Base-by-base conservation (phyloP, 2,113 vertebrate species). In the Lophochroa leadbeateri region DNA sequence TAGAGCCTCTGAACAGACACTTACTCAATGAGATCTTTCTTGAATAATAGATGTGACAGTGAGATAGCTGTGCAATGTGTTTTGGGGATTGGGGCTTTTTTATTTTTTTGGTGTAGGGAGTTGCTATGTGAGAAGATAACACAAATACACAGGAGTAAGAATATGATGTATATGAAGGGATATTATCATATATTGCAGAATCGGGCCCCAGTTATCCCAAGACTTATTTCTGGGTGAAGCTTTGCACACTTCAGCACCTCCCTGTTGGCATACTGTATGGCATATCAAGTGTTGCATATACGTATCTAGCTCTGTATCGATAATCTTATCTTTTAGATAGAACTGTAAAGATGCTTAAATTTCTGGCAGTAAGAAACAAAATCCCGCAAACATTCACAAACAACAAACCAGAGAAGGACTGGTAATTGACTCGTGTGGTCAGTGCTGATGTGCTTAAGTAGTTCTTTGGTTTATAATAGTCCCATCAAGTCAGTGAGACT, bases 11-110 rank as follows among this genome's bases (percentile, higher is more conserved):
- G 94, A 98, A 97, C 96, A 97, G 98, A 96, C 97, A 94, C 97
- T 98, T 97, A 97, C 98, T 98, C 97, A 96, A 70, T 96, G 96
- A 97, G 89, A 96, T 91, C 80, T 97, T 97, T 97, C 97, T 96
- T 97, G 96, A 98, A 97, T 98, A 98, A 97, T 97, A 97, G 97
- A 97, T 98, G 91, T 80, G 94, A 93, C 88, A 94, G 89, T 76
- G 82, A 96, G 96, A 97, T 96, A 96, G 91, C 94, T 95, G 18
- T 92, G 78, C 61, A 91, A 75, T 0, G 35, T 81, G 64, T 47
- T 70, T 61, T 46, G 79, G 39, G 84, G 49, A n/a, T 84, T 78
- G 55, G 52, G 4, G 14, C 58, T 92, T 63, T 64, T 50, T 37
- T 69, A 33, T 39, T 46, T 87, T 74, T 86, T 76, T 58, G 4